Base-by-base conservation (phyloP, 92 coral and sea anemone species). In the Phenganax stokvisi region DNA sequence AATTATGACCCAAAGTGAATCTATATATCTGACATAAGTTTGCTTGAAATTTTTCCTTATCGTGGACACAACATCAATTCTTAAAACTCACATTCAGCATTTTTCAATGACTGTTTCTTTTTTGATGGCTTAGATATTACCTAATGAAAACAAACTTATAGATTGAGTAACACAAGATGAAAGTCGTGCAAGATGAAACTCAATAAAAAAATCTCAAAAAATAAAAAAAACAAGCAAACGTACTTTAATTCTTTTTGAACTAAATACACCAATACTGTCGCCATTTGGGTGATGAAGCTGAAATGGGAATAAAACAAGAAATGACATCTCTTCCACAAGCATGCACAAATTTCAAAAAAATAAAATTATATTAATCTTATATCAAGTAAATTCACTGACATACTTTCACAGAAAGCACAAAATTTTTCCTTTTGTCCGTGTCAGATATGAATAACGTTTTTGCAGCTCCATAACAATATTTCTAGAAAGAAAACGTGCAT, bases 101-200 rank as follows among this genome's bases (percentile, higher is more conserved):
- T 96, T 79, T 96, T 96, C 72, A 96, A 81, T 3, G 99, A 96
- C 83, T 90, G 99, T 63, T 92, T 96, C 82, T 96, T 96, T 88
- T 96, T 96, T 11, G 99, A 96, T 5, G 99, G 99, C 76, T 96
- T 94, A 10, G 99, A 96, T 88, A 96, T 96, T 12, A 91, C 97
- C 97, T 91, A 61, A 12, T 12, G 12, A 52, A 77, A 58, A 77
- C 12, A 29, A 37, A 29, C 17, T 11, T 57, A 56, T 4, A 1
- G 27, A 6, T 61, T 61, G 7, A 17, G 8, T 37, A 37, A 61
- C 7, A 13, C 8, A 15, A 13, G 8, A 7, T 61, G n/a, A 61
- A 61, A 61, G 27, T 27, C 6, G 65, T 17, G 7, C 67, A 61
- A 37, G 5, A 37, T 37, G 47, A 5, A 37, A 5, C 47, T 37